Evolutionary conservation across 2,113 vertebrate genomes (phyloP), one percentile per base, ranked within the genome.

Genomic region (Rhinichthys klamathensis): DNA sequence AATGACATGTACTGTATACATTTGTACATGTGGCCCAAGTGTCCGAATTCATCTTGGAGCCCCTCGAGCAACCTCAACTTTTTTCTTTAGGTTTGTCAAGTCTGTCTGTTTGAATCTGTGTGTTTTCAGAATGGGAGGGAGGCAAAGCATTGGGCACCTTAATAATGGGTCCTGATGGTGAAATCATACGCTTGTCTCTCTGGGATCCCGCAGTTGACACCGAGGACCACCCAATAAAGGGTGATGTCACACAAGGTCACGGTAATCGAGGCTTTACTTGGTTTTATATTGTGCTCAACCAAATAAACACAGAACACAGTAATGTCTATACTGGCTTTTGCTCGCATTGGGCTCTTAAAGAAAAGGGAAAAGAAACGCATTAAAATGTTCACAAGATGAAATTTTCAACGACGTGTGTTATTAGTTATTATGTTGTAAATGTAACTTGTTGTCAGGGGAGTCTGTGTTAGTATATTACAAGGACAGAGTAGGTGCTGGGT

Each of bases 151-250:
- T 87, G 49, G 93, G 93, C 65, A 90, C 91, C 84, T 79, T 94
- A 84, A 91, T 94, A 58, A 86, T 91, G 85, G 89, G 87, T 90
- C 94, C 94, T 82, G 92, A 93, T 86, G 94, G 94, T 70, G 89
- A 94, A 89, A 93, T 91, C 12, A 84, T 94, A 44, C 91, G 86
- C 76, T 91, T 91, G 8, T 94, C 94, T 13, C 82, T 94, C 80
- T 89, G 86, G 41, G 90, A 89, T 73, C 63, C 88, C 30, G 11
- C 77, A 60, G 80, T 75, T 18, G 81, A 86, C 67, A 25, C 61
- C 4, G 85, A 81, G 79, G 84, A 91, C 32, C 44, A 63, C 38
- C 25, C 75, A 63, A 81, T 61, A n/a, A 41, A 60, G 60, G 88
- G 89, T 46, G 85, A 89, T 11, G 85, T 83, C 79, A 80, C 89